Conservation (phyloP, 1,140 invertebrate genomes). For the Metopolophium dirhodum region DNA sequence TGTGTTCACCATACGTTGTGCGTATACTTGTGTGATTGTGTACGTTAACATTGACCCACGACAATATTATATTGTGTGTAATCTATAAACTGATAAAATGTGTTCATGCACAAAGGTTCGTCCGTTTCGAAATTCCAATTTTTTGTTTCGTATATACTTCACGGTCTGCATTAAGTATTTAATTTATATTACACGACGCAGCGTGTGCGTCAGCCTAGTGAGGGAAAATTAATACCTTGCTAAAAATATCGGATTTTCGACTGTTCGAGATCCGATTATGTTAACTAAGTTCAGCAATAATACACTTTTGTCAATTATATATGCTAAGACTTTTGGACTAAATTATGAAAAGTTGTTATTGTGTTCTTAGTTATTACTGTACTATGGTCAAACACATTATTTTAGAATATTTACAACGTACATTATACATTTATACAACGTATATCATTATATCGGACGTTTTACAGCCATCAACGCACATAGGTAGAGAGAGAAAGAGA, state of each 20-base stretch:
- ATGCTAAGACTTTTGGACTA: neutral
- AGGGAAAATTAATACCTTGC: neutral
- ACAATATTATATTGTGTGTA: neutral
- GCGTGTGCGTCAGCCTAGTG: neutral
- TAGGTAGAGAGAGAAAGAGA: neutral
- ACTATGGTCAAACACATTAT: neutral
- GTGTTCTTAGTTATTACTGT: neutral
- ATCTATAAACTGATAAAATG: neutral
- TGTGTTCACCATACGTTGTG: no score
- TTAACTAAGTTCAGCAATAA: neutral
- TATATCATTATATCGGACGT: neutral
- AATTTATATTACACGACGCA: neutral
- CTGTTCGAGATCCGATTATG: neutral
- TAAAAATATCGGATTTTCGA: neutral
- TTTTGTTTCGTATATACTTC: neutral
- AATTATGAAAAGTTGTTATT: neutral
- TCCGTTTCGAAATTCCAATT: neutral
- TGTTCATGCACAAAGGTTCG: neutral
- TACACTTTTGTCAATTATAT: neutral
- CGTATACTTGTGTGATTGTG: neutral
- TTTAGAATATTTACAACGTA: neutral
- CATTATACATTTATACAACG: no score
- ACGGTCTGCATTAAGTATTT: no score
- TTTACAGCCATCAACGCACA: neutral
- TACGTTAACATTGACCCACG: slow-evolving; percentile 24